These are phyloP conservation scores for Pseudomyrmex pallidus DNA, from an alignment of 1,140 invertebrate species.

Conservation along the genomic window DNA sequence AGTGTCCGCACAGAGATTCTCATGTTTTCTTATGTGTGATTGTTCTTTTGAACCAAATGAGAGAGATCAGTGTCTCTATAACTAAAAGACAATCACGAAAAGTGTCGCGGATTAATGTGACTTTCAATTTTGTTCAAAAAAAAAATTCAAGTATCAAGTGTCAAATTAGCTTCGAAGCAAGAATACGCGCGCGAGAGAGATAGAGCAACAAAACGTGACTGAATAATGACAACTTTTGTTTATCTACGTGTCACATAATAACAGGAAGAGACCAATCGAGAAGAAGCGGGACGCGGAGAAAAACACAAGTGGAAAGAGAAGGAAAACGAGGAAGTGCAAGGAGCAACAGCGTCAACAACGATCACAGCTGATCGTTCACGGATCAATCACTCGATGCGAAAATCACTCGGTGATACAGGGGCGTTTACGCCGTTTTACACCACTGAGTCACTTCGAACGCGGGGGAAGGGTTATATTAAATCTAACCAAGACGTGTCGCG, in stretches of 20 bases:
- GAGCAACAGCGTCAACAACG: neutral
- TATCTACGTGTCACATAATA: neutral
- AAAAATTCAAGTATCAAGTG: no score
- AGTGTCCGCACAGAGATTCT: neutral
- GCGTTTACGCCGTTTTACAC: slow-evolving; percentile 48
- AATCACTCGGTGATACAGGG: slow-evolving; percentile 60
- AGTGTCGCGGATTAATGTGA: no score
- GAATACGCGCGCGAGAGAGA: neutral
- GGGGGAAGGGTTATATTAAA: slow-evolving; percentile 46
- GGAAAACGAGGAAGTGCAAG: neutral
- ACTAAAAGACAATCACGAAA: no score
- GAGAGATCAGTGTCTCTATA: no score
- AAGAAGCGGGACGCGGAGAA: neutral
- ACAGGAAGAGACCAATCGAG: no score
- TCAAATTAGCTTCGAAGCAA: neutral
- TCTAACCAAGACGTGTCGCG: slow-evolving; percentile 69
- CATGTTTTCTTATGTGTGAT: no score
- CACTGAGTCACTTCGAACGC: slow-evolving; percentile 59
- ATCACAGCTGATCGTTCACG: neutral
- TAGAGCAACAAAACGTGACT: neutral
- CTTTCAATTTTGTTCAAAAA: no score
- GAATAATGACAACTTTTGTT: neutral
- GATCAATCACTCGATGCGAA: neutral
- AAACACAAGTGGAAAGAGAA: neutral
- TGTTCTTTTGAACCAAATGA: no score